Evolutionary conservation across 2,888 invertebrate genomes (phyloP).

Genomic region (Cloeon dipterum): DNA sequence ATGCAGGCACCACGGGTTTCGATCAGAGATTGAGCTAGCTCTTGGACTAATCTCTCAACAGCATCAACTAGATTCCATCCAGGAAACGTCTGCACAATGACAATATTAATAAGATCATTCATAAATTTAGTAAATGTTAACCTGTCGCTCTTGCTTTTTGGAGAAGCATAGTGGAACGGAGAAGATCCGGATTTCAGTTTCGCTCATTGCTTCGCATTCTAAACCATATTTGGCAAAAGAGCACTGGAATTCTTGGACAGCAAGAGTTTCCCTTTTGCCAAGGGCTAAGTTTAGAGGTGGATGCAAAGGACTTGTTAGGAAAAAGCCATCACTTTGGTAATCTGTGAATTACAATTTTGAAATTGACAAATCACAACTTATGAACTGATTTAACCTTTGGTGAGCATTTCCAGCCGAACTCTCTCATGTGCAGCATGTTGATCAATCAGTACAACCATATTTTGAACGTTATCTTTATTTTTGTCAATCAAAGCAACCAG

Average conservation of each 20-base stretch:
- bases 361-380: neutral
- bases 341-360: constrained; percentile 16
- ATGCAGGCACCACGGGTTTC: no score
- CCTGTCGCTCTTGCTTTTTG: neutral
- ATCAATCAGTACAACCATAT: constrained; percentile 45
- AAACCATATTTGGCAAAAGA: no score
- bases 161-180: neutral
- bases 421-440: constrained; percentile 79
- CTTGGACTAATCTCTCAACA: no score
- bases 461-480: constrained; percentile 16
- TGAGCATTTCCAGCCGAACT: constrained; percentile 46
- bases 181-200: neutral
- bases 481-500: constrained; percentile 25
- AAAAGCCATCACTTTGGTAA: constrained; percentile 16
- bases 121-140: neutral
- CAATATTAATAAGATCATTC: neutral
- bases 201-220: neutral
- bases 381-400: constrained; percentile 21
- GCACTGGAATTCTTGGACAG: no score
- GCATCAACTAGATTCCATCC: no score
- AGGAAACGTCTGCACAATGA: no score
- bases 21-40: no score
- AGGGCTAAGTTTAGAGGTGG: constrained; percentile 10
- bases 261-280: no score
- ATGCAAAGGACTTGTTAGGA: no score